Conservation (phyloP, 2,888 invertebrate genomes). For the Psylliodes chrysocephalus region DNA sequence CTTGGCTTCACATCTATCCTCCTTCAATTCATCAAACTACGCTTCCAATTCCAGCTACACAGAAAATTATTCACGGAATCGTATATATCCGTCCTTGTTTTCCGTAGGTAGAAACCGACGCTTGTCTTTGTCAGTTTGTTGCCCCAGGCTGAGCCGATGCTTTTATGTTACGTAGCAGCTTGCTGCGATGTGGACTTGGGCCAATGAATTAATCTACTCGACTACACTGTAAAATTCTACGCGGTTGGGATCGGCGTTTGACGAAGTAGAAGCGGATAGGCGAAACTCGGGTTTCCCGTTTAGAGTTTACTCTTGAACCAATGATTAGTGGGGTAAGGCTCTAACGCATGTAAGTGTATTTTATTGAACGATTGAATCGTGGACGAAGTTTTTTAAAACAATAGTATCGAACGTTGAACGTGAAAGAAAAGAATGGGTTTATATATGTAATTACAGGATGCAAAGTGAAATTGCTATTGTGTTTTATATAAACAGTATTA, state of each 20-base stretch:
- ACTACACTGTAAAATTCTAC: conserved; percentile 51
- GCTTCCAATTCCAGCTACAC: conserved; percentile 31
- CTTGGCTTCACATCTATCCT: conserved; percentile 11
- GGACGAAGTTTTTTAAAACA: conserved; percentile 26
- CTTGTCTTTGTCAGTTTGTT: conserved; percentile 42
- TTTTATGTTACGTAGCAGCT: conserved; percentile 55
- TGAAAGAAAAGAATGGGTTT: conserved; percentile 14
- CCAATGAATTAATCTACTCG: conserved; percentile 57
- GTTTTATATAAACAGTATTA: too few relatives aligned
- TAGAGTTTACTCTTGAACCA: conserved; percentile 52
- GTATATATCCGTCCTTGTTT: conserved; percentile 25
- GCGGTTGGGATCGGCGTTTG: background rate
- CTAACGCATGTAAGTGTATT: conserved; percentile 44
- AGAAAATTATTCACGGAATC: conserved; percentile 32
- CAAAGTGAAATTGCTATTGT: background rate
- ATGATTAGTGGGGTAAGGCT: conserved; percentile 55
- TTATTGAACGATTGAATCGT: conserved; percentile 47
- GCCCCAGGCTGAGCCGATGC: conserved; percentile 52
- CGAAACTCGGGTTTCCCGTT: conserved; percentile 32
- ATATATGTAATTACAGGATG: background rate
- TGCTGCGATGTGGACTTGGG: conserved; percentile 53
- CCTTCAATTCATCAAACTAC: conserved; percentile 30
- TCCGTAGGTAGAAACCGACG: background rate
- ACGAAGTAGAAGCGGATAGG: background rate
- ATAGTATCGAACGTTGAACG: conserved; percentile 11